These are phyloP conservation scores for Aphodius granarius DNA, from an alignment of 2,888 invertebrate species.

Conservation along the genomic window DNA sequence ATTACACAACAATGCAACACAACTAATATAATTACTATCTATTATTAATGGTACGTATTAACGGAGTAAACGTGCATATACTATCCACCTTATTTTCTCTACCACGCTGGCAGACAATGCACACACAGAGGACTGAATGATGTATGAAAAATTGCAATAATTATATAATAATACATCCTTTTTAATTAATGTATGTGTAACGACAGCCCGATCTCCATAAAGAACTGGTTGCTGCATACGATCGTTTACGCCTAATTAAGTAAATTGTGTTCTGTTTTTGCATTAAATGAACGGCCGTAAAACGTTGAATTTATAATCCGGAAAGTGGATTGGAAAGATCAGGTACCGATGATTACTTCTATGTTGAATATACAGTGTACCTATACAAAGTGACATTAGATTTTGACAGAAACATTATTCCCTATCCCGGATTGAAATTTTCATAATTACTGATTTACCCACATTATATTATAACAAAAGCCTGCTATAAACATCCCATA, in stretches of 20 bases:
- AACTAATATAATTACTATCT: not conserved
- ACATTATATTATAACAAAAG: not conserved
- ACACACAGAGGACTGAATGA: not conserved
- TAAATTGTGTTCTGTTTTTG: slow-evolving; percentile 6
- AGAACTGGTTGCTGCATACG: slow-evolving; percentile 3
- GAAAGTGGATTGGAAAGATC: not conserved
- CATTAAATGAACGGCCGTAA: slow-evolving; percentile 6
- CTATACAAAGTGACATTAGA: too few species aligned
- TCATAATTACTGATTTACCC: not conserved
- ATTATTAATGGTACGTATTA: slow-evolving; percentile 7
- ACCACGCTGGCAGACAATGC: slow-evolving; percentile 4
- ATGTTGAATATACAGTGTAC: not conserved
- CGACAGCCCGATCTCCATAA: slow-evolving; percentile 7
- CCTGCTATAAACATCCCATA: not conserved
- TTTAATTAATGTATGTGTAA: slow-evolving; percentile 12
- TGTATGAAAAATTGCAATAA: slow-evolving; percentile 7
- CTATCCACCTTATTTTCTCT: not conserved
- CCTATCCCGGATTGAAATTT: not conserved
- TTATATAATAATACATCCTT: slow-evolving; percentile 8
- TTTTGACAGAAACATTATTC: too few species aligned
- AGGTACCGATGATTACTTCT: not conserved
- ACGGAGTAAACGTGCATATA: slow-evolving; percentile 1
- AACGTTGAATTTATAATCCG: slow-evolving; percentile 6
- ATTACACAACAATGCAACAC: slow-evolving; percentile 9
- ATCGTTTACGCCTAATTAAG: slow-evolving; percentile 13